These are phyloP conservation scores for Gambusia holbrooki DNA, from an alignment of 2,113 vertebrate genomes.

Conservation along the genomic window DNA sequence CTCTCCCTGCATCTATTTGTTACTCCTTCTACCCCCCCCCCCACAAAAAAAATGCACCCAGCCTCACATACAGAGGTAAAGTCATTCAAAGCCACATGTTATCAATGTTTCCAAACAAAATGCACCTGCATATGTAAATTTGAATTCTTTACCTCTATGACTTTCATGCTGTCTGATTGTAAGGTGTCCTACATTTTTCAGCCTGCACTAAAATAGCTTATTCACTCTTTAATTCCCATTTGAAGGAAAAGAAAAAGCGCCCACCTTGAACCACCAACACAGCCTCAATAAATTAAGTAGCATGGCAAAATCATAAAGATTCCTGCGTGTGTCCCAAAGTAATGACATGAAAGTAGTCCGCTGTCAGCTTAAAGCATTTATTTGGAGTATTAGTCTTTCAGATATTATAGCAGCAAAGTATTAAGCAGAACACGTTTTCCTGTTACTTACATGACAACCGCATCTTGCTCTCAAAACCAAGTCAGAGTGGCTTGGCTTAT, in stretches of 20 bases:
- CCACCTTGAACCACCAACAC: slow-evolving; percentile 18
- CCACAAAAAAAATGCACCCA: neutral
- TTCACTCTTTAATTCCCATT: slow-evolving; percentile 55
- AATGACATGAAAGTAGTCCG: slow-evolving; percentile 48
- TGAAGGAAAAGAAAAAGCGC: slow-evolving; percentile 11
- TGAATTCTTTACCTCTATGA: slow-evolving; percentile 7
- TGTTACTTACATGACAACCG: slow-evolving; percentile 7
- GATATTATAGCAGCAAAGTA: slow-evolving; percentile 13
- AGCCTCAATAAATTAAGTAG: slow-evolving; percentile 29
- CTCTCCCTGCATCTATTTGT: slow-evolving; percentile 10
- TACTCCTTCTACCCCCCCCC: slow-evolving; percentile 10
- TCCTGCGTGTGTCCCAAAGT: slow-evolving; percentile 44
- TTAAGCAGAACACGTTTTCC: slow-evolving; percentile 15
- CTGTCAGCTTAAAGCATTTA: slow-evolving; percentile 36
- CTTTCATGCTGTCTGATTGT: slow-evolving; percentile 27
- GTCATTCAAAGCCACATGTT: slow-evolving; percentile 27
- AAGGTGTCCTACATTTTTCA: slow-evolving; percentile 47
- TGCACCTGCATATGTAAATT: neutral
- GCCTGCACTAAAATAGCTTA: slow-evolving; percentile 39
- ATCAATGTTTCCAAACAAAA: slow-evolving; percentile 26
- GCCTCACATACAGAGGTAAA: slow-evolving; percentile 24
- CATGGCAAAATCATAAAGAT: slow-evolving; percentile 51
- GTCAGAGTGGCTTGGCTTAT: slow-evolving; percentile 15
- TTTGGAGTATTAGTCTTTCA: slow-evolving; percentile 24
- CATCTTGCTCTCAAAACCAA: slow-evolving; percentile 5